A percentile compares a stretch with the other conserved stretches of the same genome.
Conservation (phyloP, 2,888 invertebrate genomes). For the Mesoligia furuncula region DNA sequence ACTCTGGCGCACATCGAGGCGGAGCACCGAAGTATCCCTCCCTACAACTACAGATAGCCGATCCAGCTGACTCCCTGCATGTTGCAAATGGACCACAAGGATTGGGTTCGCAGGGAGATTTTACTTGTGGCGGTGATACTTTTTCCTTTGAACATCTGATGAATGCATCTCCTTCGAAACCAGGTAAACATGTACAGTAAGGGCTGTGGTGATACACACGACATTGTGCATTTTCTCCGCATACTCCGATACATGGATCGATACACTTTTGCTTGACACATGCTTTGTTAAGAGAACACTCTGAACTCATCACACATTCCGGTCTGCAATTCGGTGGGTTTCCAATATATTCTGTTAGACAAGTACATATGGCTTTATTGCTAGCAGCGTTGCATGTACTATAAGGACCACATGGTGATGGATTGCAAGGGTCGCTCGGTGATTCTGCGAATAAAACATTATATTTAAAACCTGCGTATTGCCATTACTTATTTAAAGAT, state of each 20-base stretch:
- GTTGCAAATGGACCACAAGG: constrained; percentile 93
- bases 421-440: constrained; percentile 92
- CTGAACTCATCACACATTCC: constrained; percentile 94
- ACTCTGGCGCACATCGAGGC: constrained; percentile 94
- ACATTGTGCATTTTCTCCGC: constrained; percentile 93
- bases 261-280: constrained; percentile 94
- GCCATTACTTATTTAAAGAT: not conserved
- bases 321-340: constrained; percentile 94
- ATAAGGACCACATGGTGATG: constrained; percentile 95
- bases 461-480: constrained; percentile 1
- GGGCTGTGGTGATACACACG: constrained; percentile 92
- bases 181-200: constrained; percentile 93
- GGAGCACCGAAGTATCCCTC: constrained; percentile 92
- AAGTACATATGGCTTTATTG: constrained; percentile 93
- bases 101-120: constrained; percentile 91
- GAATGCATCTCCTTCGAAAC: constrained; percentile 95
- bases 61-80: constrained; percentile 89
- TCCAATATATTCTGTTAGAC: constrained; percentile 92
- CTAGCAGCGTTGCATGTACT: constrained; percentile 92
- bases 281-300: constrained; percentile 94
- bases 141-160: constrained; percentile 83
- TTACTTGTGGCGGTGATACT: constrained; percentile 89
- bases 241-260: constrained; percentile 95
- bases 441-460: constrained; percentile 74
- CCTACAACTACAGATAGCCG: constrained; percentile 91